Evolutionary conservation across 2,113 vertebrate genomes (phyloP), one percentile per base, ranked within the genome.

Genomic region (Podocnemis expansa): DNA sequence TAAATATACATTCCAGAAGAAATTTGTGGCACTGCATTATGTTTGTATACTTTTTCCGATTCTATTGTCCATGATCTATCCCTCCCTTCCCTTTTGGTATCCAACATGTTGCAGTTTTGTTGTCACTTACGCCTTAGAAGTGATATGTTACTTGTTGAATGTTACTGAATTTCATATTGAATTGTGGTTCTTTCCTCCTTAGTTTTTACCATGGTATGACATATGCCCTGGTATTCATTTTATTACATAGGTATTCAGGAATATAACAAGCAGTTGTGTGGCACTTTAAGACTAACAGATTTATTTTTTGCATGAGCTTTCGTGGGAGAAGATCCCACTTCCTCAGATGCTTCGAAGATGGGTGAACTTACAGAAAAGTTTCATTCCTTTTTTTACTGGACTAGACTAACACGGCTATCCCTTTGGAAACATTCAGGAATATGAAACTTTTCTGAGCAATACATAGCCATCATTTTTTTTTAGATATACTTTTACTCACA

Each of bases 161-260:
- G 25, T n/a, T 80, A 67, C 19, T 31, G 73, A 78, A 54, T 80
- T 90, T 89, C n/a, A 3, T 41, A 5, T 27, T 80, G 60, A 22
- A 14, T 89, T 90, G 47, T 22, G 41, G 3, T 56, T 84, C 82
- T 2, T 85, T 90, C 78, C 85, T 89, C 11, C 45, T 80, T 86
- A 52, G 11, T 55, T 87, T 94, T 94, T 87, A 22, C 54, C 78
- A 45, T 4, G 6, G 11, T n/a, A 29, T 3, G 38, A 4, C 70
- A 81, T 93, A 25, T 27, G n/a, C 41, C 60, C 9, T 38, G 10
- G 17, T 54, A 54, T 24, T 70, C 56, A 14, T 63, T 87, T 80
- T 80, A 38, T 10, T 63, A 1, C 27, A 2, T 51, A 29, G 0
- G 0, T 76, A n/a, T n/a, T n/a, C n/a, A n/a, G n/a, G n/a, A n/a